Percentiles rank a stretch among this genome's conserved stretches.
Evolutionary conservation across 2,797 vertebrate species (phyloP).

Genomic region (Rallus crepitans): DNA sequence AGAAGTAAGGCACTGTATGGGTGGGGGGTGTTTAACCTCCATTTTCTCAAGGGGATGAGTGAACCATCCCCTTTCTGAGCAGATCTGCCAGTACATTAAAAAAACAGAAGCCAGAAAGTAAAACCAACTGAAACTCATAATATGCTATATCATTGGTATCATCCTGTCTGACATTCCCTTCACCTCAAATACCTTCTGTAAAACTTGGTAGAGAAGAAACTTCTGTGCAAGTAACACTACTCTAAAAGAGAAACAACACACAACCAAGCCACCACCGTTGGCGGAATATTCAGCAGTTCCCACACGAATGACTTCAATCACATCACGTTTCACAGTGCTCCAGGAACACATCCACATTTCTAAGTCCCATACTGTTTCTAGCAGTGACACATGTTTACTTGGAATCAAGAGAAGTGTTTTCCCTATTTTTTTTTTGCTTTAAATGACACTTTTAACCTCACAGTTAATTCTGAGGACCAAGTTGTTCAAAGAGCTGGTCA

Average conservation of each 20-base stretch:
- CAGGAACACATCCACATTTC: neutral
- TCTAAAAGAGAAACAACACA: neutral
- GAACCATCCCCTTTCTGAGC: neutral
- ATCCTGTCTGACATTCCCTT: neutral
- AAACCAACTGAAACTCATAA: neutral
- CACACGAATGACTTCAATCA: neutral
- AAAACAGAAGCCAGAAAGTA: too few species aligned
- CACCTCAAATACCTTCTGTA: neutral
- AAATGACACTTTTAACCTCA: neutral
- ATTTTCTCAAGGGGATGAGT: neutral
- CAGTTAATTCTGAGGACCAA: neutral
- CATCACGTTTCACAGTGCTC: neutral
- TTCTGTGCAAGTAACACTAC: neutral
- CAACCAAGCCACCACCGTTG: neutral
- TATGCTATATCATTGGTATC: too few species aligned
- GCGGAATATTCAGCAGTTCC: neutral
- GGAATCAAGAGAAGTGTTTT: neutral
- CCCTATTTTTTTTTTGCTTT: neutral
- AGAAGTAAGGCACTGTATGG: neutral
- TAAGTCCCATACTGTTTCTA: neutral
- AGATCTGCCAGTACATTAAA: neutral
- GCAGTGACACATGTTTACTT: neutral
- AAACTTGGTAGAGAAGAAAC: neutral
- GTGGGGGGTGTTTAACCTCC: neutral
- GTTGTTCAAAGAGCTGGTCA: neutral